Evolutionary conservation across 2,888 invertebrate species (phyloP).

Genomic region (Ptilodon capucinus): DNA sequence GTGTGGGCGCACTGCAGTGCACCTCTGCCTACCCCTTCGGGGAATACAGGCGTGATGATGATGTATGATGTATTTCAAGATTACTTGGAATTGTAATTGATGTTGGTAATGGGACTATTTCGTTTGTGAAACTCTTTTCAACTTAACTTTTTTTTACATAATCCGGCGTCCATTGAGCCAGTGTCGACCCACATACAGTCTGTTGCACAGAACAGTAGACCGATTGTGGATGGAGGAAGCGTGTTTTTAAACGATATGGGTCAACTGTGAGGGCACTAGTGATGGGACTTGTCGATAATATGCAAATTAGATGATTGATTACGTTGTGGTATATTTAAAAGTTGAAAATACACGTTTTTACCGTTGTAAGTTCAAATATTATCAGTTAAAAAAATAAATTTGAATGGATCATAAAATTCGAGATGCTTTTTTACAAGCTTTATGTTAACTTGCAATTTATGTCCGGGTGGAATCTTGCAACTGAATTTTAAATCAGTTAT

Average conservation of each 20-base stretch:
- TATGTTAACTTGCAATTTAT: no score
- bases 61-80: no score
- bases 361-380: not conserved
- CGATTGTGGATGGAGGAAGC: slow-evolving; percentile 71
- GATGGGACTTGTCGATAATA: slow-evolving; percentile 38
- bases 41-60: no score
- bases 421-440: no score
- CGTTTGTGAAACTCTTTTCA: slow-evolving; percentile 16
- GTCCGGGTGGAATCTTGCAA: no score
- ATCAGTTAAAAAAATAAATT: not conserved
- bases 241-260: slow-evolving; percentile 67
- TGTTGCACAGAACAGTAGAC: slow-evolving; percentile 57
- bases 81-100: no score
- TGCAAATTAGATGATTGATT: not conserved
- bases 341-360: not conserved
- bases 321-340: not conserved
- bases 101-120: no score
- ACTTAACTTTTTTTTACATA: slow-evolving; percentile 22
- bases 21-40: no score
- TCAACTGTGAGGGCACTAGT: slow-evolving; percentile 55
- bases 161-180: slow-evolving; percentile 2
- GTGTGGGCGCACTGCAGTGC: no score
- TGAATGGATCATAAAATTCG: no score
- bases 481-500: no score
- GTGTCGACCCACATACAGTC: slow-evolving; percentile 64